These are phyloP conservation scores for Fregetta grallaria DNA, from an alignment of 2,113 vertebrate species.

Conservation along the genomic window DNA sequence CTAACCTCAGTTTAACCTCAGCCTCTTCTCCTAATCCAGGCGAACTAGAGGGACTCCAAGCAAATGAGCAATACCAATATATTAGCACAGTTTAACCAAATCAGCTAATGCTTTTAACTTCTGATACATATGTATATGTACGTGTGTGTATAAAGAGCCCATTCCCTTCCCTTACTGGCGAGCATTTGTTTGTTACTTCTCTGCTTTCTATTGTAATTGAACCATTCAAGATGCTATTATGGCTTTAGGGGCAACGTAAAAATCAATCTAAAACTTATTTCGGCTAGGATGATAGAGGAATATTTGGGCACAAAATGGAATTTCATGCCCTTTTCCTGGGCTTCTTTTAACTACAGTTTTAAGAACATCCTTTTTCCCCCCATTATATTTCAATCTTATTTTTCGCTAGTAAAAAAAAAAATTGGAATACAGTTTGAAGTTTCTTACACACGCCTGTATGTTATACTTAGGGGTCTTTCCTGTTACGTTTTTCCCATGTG, in stretches of 20 bases:
- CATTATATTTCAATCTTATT: not conserved
- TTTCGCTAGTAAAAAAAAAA: not conserved
- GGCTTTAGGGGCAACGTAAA: not conserved
- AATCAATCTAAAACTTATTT: constrained; percentile 34
- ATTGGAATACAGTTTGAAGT: not conserved
- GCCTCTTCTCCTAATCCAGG: not conserved
- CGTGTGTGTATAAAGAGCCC: not conserved
- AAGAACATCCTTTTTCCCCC: not conserved
- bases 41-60: not conserved
- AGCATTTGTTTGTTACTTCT: not conserved
- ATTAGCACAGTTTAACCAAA: not conserved
- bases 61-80: not conserved
- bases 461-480: not conserved
- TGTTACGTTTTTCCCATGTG: not conserved
- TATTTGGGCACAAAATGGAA: not conserved
- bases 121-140: not conserved
- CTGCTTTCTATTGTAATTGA: not conserved
- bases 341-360: not conserved
- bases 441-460: not conserved
- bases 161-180: not conserved
- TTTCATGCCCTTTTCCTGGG: not conserved
- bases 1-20: constrained; percentile 44
- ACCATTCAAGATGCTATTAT: not conserved
- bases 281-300: not conserved
- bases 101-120: not conserved